Evolutionary conservation across 2,113 vertebrate genomes (phyloP), one percentile per base, ranked within the genome.

Genomic region (Xiphophorus couchianus): DNA sequence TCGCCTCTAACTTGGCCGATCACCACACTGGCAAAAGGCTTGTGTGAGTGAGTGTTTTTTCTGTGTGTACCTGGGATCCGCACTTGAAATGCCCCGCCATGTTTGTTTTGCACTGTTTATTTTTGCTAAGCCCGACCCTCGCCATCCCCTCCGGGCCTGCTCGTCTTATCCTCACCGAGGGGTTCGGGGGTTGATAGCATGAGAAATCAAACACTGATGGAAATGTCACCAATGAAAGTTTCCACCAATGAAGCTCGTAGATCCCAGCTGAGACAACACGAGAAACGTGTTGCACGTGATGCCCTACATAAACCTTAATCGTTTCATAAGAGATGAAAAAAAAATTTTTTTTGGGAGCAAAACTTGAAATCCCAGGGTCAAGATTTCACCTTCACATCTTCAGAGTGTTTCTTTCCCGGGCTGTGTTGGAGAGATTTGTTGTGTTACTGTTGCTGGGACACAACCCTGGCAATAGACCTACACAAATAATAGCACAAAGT

Each of bases 81-180:
- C 79, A 82, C 82, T 86, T 86, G 65, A 90, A 90, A 88, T 54
- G 48, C 63, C 64, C 70, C 51, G 63, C 71, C 86, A 82, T 86
- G 88, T 89, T 91, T 90, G 81, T 87, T 88, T 90, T 91, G 76
- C 88, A 89, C 81, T 89, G 82, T 90, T 91, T 91, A 71, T 86
- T 90, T 42, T 87, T 84, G 84, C 84, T 84, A 74, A 73, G 71
- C 76, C 83, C 73, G 66, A 64, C 74, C 86, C 31, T 78, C 73
- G 70, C 73, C 73, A 72, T 68, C 76, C 73, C 63, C 74, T 68
- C 27, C 68, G 30, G 75, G 63, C 77, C 69, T 80, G 73, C 77
- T 66, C 68, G 54, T 79, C 78, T 88, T 69, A 73, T 74, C 80
- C 74, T 58, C 44, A 30, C 73, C 1, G 51, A 35, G 73, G 25